These are phyloP conservation scores for Rambutsinella grinnellia DNA, from an alignment of 2,888 invertebrate species.

Conservation along the genomic window DNA sequence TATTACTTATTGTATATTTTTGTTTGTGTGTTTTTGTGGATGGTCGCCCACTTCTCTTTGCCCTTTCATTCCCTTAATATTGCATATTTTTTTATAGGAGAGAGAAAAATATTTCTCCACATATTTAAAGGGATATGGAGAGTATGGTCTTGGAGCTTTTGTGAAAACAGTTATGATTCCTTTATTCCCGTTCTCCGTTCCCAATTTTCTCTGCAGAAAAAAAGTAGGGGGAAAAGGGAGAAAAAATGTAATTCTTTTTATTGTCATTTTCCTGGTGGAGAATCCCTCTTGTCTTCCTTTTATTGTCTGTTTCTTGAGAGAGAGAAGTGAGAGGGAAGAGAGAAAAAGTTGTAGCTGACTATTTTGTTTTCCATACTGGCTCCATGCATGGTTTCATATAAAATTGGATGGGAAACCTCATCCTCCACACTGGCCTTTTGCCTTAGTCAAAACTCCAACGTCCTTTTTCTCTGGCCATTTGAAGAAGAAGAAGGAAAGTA, in stretches of 20 bases:
- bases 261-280: conserved; percentile 50
- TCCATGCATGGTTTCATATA: neutral
- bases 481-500: neutral
- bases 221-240: conserved; percentile 11
- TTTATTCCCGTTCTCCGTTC: conserved; percentile 11
- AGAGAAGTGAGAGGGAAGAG: conserved; percentile 20
- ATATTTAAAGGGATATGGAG: neutral
- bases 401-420: neutral
- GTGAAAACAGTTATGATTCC: neutral
- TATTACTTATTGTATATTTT: conserved; percentile 31
- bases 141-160: conserved; percentile 4
- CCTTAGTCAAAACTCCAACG: neutral
- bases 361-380: conserved; percentile 6
- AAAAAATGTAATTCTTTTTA: conserved; percentile 55
- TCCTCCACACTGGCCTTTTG: conserved; percentile 32
- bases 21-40: conserved; percentile 36
- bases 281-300: conserved; percentile 47
- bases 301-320: conserved; percentile 37
- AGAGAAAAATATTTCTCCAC: neutral
- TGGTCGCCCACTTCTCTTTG: conserved; percentile 25
- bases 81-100: neutral
- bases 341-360: too few species aligned
- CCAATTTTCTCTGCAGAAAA: conserved; percentile 13
- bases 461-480: neutral
- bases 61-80: neutral